Percentiles rank a stretch among this genome's conserved stretches.
Evolutionary conservation across 2,888 invertebrate genomes (phyloP).

Genomic region (Alcis repandata): DNA sequence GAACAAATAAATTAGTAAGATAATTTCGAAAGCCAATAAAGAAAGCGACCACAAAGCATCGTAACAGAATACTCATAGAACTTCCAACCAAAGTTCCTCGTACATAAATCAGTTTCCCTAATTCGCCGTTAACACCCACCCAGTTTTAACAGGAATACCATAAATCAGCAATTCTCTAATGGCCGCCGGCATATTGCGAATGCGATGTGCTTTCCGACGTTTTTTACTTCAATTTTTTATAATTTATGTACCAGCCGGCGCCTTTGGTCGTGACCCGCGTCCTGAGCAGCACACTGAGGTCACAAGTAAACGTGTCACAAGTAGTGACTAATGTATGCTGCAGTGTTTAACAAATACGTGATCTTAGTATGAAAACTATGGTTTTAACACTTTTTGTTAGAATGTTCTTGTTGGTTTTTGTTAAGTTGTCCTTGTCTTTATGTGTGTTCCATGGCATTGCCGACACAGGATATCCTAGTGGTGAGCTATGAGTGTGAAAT

Average conservation of each 20-base stretch:
- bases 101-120: constrained; percentile 16
- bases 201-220: constrained; percentile 26
- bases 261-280: constrained; percentile 21
- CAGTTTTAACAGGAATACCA: constrained; percentile 26
- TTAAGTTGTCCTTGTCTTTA: too few relatives aligned
- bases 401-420: too few relatives aligned
- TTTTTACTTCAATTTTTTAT: constrained; percentile 25
- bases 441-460: too few relatives aligned
- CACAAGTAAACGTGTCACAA: constrained; percentile 2
- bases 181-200: constrained; percentile 33
- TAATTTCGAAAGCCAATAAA: background rate
- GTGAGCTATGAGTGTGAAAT: too few relatives aligned
- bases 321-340: background rate
- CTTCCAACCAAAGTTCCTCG: constrained; percentile 1
- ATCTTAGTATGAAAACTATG: too few relatives aligned
- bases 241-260: constrained; percentile 27
- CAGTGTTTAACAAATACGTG: too few relatives aligned
- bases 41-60: background rate
- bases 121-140: constrained; percentile 26
- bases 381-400: too few relatives aligned
- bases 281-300: background rate
- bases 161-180: constrained; percentile 37
- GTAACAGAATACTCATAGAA: background rate
- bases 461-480: too few relatives aligned
- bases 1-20: too few relatives aligned